Percentiles rank a stretch among this genome's conserved stretches.
phyloP scores from a whole-genome alignment of 2,888 invertebrate species.

The Sesia apiformis region DNA sequence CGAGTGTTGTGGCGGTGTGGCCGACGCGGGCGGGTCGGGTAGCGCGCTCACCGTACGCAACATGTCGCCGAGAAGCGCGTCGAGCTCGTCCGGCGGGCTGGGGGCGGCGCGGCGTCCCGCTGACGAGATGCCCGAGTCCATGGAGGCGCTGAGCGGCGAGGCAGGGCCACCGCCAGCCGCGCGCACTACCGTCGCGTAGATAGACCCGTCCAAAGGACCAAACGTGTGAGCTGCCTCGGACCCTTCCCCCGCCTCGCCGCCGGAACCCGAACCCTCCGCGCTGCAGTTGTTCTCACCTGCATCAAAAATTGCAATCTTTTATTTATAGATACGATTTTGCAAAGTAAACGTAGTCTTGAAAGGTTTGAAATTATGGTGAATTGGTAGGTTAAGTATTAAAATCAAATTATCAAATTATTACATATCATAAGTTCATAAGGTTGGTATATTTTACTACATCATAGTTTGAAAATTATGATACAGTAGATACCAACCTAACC shows the following conservation, averaged over 20 bases:
- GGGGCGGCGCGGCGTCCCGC: conserved; percentile 76
- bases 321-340: too few species aligned
- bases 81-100: conserved; percentile 79
- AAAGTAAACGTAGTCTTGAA: too few species aligned
- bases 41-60: conserved; percentile 90
- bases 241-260: conserved; percentile 60
- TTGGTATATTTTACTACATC: too few species aligned
- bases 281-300: conserved; percentile 75
- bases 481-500: too few species aligned
- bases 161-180: conserved; percentile 65
- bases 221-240: conserved; percentile 79
- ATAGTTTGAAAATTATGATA: too few species aligned
- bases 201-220: conserved; percentile 91
- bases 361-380: too few species aligned
- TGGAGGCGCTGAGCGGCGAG: conserved; percentile 88
- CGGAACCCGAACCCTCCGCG: conserved; percentile 60
- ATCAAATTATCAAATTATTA: too few species aligned
- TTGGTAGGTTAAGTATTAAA: too few species aligned
- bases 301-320: conserved; percentile 5
- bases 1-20: conserved; percentile 40
- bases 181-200: conserved; percentile 84
- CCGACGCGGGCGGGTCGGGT: conserved; percentile 67
- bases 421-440: too few species aligned
- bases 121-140: conserved; percentile 93
- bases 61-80: conserved; percentile 90